Evolutionary conservation across 2,888 invertebrate genomes (phyloP), one percentile per base, ranked within the genome.

Genomic region (Nomada goodeniana): DNA sequence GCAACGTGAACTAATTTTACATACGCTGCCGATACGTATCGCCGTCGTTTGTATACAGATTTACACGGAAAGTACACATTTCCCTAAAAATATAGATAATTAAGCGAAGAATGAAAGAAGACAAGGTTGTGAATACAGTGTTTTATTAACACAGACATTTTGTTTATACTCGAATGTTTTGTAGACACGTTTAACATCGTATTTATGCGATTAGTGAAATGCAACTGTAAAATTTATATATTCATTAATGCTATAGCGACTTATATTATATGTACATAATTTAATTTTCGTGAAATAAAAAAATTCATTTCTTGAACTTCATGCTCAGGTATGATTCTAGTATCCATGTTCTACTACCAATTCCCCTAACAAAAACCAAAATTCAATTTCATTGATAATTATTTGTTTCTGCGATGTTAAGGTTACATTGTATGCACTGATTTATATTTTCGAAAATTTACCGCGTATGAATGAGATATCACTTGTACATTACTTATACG

Each of bases 1-100:
- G 18, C 26, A 55, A 65, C 64, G 64, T 65, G 44, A 18, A 55
- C 57, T 74, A 53, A 55, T 60, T 52, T 18, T 23, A 61, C 70
- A 18, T n/a, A 52, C 65, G 50, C 26, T 15, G 7, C 44, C 23
- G 7, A 26, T 50, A 36, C 67, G 67, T 71, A 61, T n/a, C 23
- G 26, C 18, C 10, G 5, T 55, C 15, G n/a, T 13, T 29, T 44
- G 57, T 55, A 29, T 1, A 44, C 13, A 4, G 13, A 18, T 59
- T 61, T 2, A 23, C 15, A 20, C 18, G 10, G 20, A 44, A 59
- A 26, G 50, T 26, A 73, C n/a, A 42, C 15, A 55, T 36, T 64
- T 20, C 7, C 9, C 44, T 13, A n/a, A 10, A 2, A 11, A 7
- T 15, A 52, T 36, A 9, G 5, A 7, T 36, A 29, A 64, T 15